phyloP scores from a whole-genome alignment of 2,797 vertebrate genomes.

The Cuculus canorus region DNA sequence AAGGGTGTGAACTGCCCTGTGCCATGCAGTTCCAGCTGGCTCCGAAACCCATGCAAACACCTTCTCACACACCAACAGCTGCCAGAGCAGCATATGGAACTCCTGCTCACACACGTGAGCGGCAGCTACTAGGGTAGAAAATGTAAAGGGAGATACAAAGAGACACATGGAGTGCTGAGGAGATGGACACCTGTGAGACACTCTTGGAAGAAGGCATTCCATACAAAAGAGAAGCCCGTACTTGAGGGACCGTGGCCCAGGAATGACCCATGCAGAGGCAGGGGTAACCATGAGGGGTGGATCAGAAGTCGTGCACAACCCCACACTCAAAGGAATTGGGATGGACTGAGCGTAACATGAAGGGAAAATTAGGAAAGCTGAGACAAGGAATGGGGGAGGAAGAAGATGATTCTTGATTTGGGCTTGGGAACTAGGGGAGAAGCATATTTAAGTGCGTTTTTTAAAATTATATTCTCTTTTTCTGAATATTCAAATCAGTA shows the following conservation, averaged over 20 bases:
- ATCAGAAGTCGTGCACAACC: not conserved
- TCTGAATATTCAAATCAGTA: not conserved
- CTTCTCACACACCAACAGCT: not conserved
- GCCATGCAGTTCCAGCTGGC: not conserved
- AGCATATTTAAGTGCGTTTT: not conserved
- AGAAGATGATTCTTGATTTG: not conserved
- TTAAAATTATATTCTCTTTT: not conserved
- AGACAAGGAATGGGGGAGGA: not conserved
- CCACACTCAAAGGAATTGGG: not conserved
- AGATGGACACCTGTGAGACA: not conserved
- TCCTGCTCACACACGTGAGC: not conserved
- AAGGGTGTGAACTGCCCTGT: not conserved
- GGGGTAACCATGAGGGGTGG: not conserved
- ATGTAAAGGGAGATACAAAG: not conserved
- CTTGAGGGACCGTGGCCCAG: not conserved
- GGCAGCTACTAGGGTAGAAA: not conserved
- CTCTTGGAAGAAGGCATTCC: not conserved
- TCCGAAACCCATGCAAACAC: not conserved
- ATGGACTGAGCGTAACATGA: not conserved
- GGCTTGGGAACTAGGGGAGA: not conserved
- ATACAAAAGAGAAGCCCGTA: not conserved
- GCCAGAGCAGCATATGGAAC: not conserved
- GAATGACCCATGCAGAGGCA: fast-evolving
- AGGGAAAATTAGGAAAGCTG: not conserved
- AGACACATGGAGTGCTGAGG: not conserved